Conservation (phyloP, 2,797 vertebrate species). For the Chloroceryle inda region DNA sequence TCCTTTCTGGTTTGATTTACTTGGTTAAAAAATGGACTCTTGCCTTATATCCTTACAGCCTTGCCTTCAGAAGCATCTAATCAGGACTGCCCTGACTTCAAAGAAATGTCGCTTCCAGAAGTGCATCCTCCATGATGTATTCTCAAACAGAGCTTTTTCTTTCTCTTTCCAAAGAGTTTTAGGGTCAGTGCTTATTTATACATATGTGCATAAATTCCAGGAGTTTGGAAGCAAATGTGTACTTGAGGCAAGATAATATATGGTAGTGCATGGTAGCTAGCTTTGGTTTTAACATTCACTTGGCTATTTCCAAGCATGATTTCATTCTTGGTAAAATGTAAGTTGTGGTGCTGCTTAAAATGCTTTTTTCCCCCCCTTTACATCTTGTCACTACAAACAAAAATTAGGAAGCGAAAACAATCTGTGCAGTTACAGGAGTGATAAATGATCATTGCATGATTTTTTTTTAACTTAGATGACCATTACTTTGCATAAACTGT, state of each 20-base stretch:
- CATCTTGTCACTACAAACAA: too few species aligned
- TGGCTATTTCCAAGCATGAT: background rate
- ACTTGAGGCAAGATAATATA: background rate
- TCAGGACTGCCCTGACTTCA: background rate
- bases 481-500: slow-evolving; percentile 1
- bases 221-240: background rate
- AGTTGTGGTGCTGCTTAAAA: background rate
- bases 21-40: background rate
- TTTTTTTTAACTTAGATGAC: background rate
- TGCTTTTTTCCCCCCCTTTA: background rate
- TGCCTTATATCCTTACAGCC: background rate
- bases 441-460: background rate
- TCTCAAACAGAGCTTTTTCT: background rate
- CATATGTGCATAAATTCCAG: background rate
- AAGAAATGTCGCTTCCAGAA: background rate
- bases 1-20: background rate
- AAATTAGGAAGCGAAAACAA: background rate
- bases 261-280: background rate
- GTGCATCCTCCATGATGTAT: background rate
- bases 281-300: background rate
- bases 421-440: background rate
- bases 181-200: background rate
- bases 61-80: background rate
- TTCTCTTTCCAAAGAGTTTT: background rate
- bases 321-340: background rate